Base-by-base conservation (phyloP, 2,797 vertebrate genomes). In the Pempheris klunzingeri region DNA sequence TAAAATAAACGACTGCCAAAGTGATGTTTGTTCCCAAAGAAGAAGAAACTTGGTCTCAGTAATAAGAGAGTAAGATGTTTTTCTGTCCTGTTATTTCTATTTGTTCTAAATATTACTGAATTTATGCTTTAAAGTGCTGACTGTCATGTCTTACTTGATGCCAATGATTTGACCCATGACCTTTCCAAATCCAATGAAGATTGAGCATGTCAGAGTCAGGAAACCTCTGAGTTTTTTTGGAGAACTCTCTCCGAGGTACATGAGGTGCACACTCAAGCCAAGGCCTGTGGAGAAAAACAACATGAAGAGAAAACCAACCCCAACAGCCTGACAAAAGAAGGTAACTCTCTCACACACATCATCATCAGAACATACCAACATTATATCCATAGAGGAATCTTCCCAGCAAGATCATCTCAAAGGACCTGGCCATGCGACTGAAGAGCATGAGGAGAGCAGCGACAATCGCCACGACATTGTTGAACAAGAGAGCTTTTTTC, bases 341-440 rank as follows among this genome's bases (percentile, higher is more conserved):
- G 12, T 5, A 3, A 44, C 14, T 60, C 12, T n/a, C 5, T 58
- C 7, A 47, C 5, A 71, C 12, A 39, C 3, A 70, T 52, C 3
- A 62, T 20, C 4, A n/a, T 30, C 22, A 26, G 30, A 32, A 60
- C 87, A 80, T 94, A 96, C 96, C 96, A 82, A 86, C 88, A 84
- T 94, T 93, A 39, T 95, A 88, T 78, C 96, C 96, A 28, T 93
- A 93, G 67, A 94, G 74, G 36, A 96, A 86, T 70, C 96, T 87
- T 49, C 94, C 95, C 78, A 93, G 52, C 3, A 96, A 65, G 74
- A 96, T 93, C 94, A 96, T 96, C 90, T 96, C 95, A 84, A 95
- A 96, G 20, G 94, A 96, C 20, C 83, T 85, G 12, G 90, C 91
- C 26, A 61, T 72, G 18, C 66, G 87, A 67, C 95, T 95, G 78